These are phyloP conservation scores for Cyphomyrus plagiostoma DNA, from an alignment of 2,113 vertebrate genomes.

Conservation along the genomic window DNA sequence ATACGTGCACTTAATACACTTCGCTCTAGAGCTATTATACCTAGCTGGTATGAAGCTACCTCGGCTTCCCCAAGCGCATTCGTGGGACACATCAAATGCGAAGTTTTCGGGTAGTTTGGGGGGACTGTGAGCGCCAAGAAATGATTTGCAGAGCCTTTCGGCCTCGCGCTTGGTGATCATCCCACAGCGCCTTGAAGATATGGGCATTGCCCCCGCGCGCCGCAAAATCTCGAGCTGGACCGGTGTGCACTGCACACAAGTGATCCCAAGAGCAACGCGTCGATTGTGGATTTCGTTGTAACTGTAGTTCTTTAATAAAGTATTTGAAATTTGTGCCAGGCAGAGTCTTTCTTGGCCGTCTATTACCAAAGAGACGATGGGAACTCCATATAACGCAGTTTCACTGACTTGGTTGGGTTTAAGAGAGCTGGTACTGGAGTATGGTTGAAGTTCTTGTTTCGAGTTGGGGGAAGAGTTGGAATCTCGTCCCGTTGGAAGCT, in stretches of 20 bases:
- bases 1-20: conserved; percentile 85
- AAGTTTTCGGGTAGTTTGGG: conserved; percentile 85
- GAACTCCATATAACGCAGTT: conserved; percentile 86
- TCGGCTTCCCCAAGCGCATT: conserved; percentile 81
- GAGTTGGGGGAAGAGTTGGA: conserved; percentile 76
- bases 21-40: conserved; percentile 85
- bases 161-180: conserved; percentile 91
- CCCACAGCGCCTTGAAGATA: conserved; percentile 81
- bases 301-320: conserved; percentile 83
- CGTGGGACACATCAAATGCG: conserved; percentile 84
- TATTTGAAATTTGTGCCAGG: conserved; percentile 88
- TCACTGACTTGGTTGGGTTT: conserved; percentile 94
- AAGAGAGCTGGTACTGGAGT: conserved; percentile 71
- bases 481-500: conserved; percentile 79
- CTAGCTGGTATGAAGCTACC: conserved; percentile 84
- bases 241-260: conserved; percentile 85
- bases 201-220: conserved; percentile 84
- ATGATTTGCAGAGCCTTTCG: conserved; percentile 84
- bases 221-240: conserved; percentile 86
- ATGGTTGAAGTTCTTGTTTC: conserved; percentile 77
- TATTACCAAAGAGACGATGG: conserved; percentile 87
- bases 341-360: conserved; percentile 86
- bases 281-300: conserved; percentile 92
- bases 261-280: conserved; percentile 82
- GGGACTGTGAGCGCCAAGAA: conserved; percentile 78